Evolutionary conservation across 2,888 invertebrate genomes (phyloP), one percentile per base, ranked within the genome.

Genomic region (Tubulanus polymorphus): DNA sequence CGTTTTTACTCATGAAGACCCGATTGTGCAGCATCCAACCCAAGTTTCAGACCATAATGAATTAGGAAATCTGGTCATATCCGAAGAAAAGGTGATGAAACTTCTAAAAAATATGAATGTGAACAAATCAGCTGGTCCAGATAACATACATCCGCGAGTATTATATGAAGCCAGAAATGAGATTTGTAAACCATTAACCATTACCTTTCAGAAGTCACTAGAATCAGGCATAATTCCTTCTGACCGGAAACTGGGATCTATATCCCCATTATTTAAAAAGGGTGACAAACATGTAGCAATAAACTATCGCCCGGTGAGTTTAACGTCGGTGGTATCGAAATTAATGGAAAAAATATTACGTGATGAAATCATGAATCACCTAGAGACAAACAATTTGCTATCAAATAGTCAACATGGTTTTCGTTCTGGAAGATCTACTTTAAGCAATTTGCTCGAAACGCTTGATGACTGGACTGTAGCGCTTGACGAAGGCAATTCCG

Each of bases 271-370:
- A 10, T 54, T 37, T 12, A 54, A 54, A 26, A 50, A 50, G 30
- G 54, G 54, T 15, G 37, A 29, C 1, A 50, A 37, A n/a, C 18
- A 37, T 12, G 12, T 15, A 12, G 26, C 50, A 15, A 18, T 28
- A 12, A 56, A 48, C 30, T 56, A 56, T 29, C n/a, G 35, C 20
- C 41, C 53, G 23, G 52, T 53, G 28, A 56, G 41, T 28, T 32
- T 56, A 10, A 56, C 53, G 12, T 37, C 51, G 27, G 37, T 53
- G 12, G 29, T 48, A 25, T 52, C 37, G 6, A 56, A 56, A 35
- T 18, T 48, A 12, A 23, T 53, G 30, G 56, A 56, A 25, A 52
- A 51, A 20, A 46, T n/a, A n/a, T n/a, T n/a, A n/a, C n/a, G n/a
- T n/a, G n/a, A n/a, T n/a, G n/a, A n/a, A n/a, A n/a, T n/a, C n/a